Evolutionary conservation across 2,797 vertebrate species (phyloP).

Genomic region (Champsocephalus gunnari): DNA sequence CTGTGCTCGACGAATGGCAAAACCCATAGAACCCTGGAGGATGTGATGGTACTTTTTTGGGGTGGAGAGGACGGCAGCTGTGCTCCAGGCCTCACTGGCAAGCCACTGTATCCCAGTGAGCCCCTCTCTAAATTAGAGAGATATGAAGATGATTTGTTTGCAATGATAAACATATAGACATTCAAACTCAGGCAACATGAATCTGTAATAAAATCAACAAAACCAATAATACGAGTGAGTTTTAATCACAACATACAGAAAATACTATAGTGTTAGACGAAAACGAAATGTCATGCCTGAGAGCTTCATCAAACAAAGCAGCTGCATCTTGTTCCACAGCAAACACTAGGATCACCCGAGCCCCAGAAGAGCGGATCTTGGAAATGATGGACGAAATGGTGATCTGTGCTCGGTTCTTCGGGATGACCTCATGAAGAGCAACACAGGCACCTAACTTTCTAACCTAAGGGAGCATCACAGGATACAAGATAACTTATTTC

Average conservation of each 20-base stretch:
- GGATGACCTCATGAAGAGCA: constrained; percentile 85
- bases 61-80: constrained; percentile 83
- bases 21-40: constrained; percentile 86
- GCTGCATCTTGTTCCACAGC: constrained; percentile 86
- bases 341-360: constrained; percentile 84
- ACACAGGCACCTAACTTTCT: constrained; percentile 79
- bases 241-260: not conserved
- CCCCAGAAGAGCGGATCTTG: constrained; percentile 76
- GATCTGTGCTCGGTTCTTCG: constrained; percentile 77
- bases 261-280: not conserved
- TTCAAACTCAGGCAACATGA: not conserved
- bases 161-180: not conserved
- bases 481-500: not conserved
- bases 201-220: not conserved
- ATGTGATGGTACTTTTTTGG: constrained; percentile 78
- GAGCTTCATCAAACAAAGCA: constrained; percentile 81
- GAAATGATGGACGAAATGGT: constrained; percentile 79
- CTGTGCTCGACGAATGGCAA: constrained; percentile 81
- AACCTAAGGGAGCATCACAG: constrained; percentile 56
- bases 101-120: constrained; percentile 86
- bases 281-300: constrained; percentile 64
- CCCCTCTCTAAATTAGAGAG: constrained; percentile 63
- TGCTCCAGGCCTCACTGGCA: constrained; percentile 89
- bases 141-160: constrained; percentile 15
- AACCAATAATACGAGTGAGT: not conserved